Evolutionary conservation across 2,888 invertebrate genomes (phyloP).

Genomic region (Ametastegia equiseti): DNA sequence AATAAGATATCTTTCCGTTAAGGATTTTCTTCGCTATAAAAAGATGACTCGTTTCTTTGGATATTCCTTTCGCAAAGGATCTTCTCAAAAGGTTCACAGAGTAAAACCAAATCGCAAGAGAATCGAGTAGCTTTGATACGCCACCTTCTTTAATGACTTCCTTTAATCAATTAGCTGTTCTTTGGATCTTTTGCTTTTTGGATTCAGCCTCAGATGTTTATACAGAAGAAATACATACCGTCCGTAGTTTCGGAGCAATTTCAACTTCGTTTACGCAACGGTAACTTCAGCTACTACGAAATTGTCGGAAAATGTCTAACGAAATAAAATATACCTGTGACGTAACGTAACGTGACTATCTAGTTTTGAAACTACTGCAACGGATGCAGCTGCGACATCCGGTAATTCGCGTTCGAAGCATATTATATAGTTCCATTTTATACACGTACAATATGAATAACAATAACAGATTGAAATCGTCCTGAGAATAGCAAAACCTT

Average conservation of each 20-base stretch:
- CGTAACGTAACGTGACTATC: neutral
- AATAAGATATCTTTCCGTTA: neutral
- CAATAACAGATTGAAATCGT: neutral
- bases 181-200: neutral
- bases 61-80: neutral
- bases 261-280: neutral
- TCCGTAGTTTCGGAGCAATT: neutral
- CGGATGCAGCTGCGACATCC: neutral
- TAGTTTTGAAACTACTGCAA: conserved; percentile 11
- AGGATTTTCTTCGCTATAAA: neutral
- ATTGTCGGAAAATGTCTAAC: neutral
- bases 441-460: neutral
- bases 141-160: conserved; percentile 20
- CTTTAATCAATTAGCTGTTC: conserved; percentile 27
- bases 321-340: neutral
- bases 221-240: neutral
- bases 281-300: too few species aligned
- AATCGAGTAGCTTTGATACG: conserved; percentile 1
- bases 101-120: neutral
- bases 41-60: neutral
- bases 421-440: neutral
- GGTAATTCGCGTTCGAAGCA: neutral
- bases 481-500: neutral
- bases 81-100: neutral
- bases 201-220: neutral